These are phyloP conservation scores for Anoplophora glabripennis DNA, from an alignment of 1,140 invertebrate species.

Conservation along the genomic window DNA sequence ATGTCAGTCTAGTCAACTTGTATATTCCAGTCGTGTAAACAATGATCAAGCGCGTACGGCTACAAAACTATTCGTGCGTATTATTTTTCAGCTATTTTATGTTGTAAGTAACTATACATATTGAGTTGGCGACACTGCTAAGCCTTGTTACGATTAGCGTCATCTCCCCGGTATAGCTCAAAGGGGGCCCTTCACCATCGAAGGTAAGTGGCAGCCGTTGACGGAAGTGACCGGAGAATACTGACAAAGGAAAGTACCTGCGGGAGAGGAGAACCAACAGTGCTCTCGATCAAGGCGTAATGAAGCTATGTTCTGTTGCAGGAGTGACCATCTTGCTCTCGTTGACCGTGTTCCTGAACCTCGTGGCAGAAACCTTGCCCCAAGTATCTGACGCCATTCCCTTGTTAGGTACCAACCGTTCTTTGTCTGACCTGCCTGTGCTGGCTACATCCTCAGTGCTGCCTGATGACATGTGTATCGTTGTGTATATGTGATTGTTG, in stretches of 20 bases:
- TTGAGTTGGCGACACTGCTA: no score
- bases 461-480: constrained; percentile 46
- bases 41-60: no score
- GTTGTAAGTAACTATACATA: no score
- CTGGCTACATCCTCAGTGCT: constrained; percentile 47
- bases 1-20: no score
- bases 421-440: constrained; percentile 50
- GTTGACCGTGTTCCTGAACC: constrained; percentile 98
- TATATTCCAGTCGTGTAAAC: no score
- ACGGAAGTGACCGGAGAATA: background rate
- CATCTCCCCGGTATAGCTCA: constrained; percentile 5
- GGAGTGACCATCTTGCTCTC: constrained; percentile 99
- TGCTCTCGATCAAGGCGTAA: constrained; percentile 29
- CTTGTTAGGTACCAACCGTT: constrained; percentile 78
- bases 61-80: no score
- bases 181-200: background rate
- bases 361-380: constrained; percentile 92
- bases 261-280: background rate
- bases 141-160: no score
- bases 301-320: constrained; percentile 72
- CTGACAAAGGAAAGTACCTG: background rate
- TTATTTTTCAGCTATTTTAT: no score
- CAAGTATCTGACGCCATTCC: constrained; percentile 93
- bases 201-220: background rate
- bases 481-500: constrained; percentile 48